Evolutionary conservation across 2,797 vertebrate species (phyloP).

Genomic region (Pseudomugil gertrudae): DNA sequence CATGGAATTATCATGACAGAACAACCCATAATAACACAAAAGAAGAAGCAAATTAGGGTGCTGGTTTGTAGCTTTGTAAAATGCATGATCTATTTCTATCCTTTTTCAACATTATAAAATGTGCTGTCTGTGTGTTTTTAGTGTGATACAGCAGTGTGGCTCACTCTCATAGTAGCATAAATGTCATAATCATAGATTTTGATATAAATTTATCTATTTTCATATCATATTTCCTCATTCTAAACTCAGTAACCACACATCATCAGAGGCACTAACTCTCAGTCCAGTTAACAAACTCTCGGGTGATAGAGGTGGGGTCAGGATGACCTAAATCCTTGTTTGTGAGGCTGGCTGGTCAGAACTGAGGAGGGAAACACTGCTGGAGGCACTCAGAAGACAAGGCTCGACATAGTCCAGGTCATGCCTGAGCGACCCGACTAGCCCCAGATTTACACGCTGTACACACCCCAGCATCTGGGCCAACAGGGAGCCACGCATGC

Average conservation of each 20-base stretch:
- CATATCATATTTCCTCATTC: slow-evolving; percentile 14
- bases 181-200: neutral
- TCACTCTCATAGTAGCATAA: neutral
- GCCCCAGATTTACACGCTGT: slow-evolving; percentile 81
- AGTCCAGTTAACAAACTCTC: slow-evolving; percentile 55
- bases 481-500: slow-evolving; percentile 63
- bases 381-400: slow-evolving; percentile 77
- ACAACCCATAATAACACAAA: too few relatives aligned
- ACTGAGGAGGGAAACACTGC: slow-evolving; percentile 68
- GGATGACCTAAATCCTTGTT: slow-evolving; percentile 81
- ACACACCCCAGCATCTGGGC: slow-evolving; percentile 76
- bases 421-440: slow-evolving; percentile 77
- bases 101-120: too few relatives aligned
- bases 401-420: slow-evolving; percentile 77
- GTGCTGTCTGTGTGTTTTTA: neutral
- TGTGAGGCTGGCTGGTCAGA: slow-evolving; percentile 68
- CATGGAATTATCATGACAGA: too few relatives aligned
- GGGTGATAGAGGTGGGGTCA: slow-evolving; percentile 47
- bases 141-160: neutral
- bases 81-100: neutral
- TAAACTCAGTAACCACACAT: slow-evolving; percentile 24
- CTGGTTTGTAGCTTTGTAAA: too few relatives aligned
- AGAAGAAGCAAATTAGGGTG: too few relatives aligned
- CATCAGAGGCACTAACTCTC: slow-evolving; percentile 42
- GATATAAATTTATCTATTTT: neutral